phyloP scores from a whole-genome alignment of 2,797 vertebrate genomes.

The Malurus leucopterus region DNA sequence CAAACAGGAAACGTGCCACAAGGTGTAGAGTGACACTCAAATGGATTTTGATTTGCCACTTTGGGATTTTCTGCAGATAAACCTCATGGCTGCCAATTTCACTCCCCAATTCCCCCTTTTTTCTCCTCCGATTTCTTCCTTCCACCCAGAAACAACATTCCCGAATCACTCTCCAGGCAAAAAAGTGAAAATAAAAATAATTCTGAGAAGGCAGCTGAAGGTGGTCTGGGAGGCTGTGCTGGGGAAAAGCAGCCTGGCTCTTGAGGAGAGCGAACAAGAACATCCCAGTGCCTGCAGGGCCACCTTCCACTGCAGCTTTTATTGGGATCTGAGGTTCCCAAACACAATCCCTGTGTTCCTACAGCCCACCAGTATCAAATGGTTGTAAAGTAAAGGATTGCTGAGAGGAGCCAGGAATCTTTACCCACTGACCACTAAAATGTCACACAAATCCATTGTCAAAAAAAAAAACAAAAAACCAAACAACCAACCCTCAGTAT shows the following conservation, averaged over 20 bases:
- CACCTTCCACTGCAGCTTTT: background rate
- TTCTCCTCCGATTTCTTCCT: background rate
- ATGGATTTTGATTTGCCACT: background rate
- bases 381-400: background rate
- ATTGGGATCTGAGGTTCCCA: background rate
- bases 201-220: background rate
- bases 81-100: background rate
- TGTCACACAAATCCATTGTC: background rate
- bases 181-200: background rate
- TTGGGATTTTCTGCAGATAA: background rate
- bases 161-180: background rate
- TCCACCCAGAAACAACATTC: background rate
- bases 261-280: fast-evolving
- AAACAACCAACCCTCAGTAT: too few relatives aligned
- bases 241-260: background rate
- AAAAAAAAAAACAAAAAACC: too few relatives aligned
- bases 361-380: background rate
- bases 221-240: background rate
- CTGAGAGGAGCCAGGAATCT: background rate
- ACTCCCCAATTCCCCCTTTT: background rate
- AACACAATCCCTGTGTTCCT: background rate
- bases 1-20: background rate
- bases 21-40: background rate
- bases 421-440: background rate
- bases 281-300: background rate